Base-by-base conservation (phyloP, 2,888 invertebrate genomes). In the Parnassius apollo region DNA sequence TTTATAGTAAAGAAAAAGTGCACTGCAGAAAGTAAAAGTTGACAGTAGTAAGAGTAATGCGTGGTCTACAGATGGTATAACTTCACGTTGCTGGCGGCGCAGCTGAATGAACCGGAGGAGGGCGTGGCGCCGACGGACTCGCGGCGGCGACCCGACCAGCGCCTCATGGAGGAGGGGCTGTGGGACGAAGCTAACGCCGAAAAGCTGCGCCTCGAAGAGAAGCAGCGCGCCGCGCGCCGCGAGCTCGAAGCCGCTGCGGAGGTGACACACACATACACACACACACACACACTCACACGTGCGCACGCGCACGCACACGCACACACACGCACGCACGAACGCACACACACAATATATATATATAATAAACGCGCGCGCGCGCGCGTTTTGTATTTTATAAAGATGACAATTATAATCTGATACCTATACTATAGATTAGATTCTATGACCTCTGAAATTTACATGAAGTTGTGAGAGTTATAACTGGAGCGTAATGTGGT, bases 71-170 rank as follows among this genome's bases (percentile, higher is more conserved):
- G 85, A 77, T 97, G 96, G 93, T 99, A 99, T 92, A 96, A 96
- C 91, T 99, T 99, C 91, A 99, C 99, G 55, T 92, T 96, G 82
- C 93, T 99, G 75, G 98, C 99, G 61, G 96, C 98, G 80, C 98
- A 99, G 89, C 92, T 99, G 74, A 99, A 99, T 89, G 99, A 99
- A 91, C 93, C 93, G 54, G 99, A 99, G 88, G 94, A 95, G 7
- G 96, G 95, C 66, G 95, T 99, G 42, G 98, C 98, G 58, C 99
- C 99, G 10, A 98, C 99, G 0, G 99, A 99, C 93, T 96, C 97
- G 59, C 94, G 99, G 45, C 87, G 93, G 59, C 93, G 99, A 62
- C 99, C 99, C 64, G 99, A 99, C 93, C 99, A 99, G 91, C 94
- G 99, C 59, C 93, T 98, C 72, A 99, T 99, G 99, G 99, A 99